Evolutionary conservation across 2,797 vertebrate species (phyloP), one percentile per base, ranked within the genome.

Genomic region (Cichlasoma orientale): DNA sequence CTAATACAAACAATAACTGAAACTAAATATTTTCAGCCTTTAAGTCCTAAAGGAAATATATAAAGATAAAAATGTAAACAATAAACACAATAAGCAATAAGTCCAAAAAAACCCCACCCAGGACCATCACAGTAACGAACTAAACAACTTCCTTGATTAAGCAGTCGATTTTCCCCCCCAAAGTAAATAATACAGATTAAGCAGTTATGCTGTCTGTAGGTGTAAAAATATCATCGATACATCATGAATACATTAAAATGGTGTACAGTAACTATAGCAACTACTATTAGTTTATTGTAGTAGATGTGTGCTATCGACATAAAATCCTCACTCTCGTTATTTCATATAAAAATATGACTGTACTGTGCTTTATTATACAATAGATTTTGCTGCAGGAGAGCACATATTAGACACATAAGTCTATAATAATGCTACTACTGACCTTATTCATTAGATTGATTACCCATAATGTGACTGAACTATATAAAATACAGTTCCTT

Each of bases 341-440:
- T 19, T 19, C 23, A 12, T 47, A 16, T 47, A 19, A 50, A 18
- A 66, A 47, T 66, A 50, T 66, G 23, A 66, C 3, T 7, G 41
- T 0, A 0, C 5, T 66, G n/a, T 12, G 41, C 18, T 19, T 55
- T 55, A 55, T 25, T 19, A 50, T 23, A 1, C 8, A 21, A 7
- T 23, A 70, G 68, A 23, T 70, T 54, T 70, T 23, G 12, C 41
- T 27, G 41, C 41, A 66, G 61, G 61, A 19, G 23, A 47, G 23
- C 23, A 27, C 0, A 19, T 0, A 27, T 25, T 27, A 2, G 16
- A 0, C 5, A 27, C 23, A 53, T 16, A 23, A 27, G 25, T 54
- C 29, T 16, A 36, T 54, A 33, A 21, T 7, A 54, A 23, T 54
- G 50, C 68, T 16, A 33, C 50, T 54, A 13, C 29, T 3, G 29